These are phyloP conservation scores for Hydrolagus affinis DNA, from an alignment of 2,113 vertebrate species.

Conservation along the genomic window DNA sequence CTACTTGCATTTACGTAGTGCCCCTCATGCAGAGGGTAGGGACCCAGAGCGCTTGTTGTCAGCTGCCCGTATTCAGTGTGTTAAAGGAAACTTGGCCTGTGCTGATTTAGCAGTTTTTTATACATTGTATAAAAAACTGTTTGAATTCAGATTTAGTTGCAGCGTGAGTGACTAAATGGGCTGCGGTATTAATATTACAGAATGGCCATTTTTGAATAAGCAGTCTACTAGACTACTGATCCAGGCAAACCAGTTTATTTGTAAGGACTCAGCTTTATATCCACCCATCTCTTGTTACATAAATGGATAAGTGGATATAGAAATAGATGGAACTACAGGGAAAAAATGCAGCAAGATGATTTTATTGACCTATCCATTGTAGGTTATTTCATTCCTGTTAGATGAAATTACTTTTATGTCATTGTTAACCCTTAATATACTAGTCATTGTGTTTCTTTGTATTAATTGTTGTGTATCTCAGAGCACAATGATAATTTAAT, in stretches of 20 bases:
- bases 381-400: slow-evolving; percentile 15
- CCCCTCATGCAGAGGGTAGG: too few species aligned
- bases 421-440: slow-evolving; percentile 1
- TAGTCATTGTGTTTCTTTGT: background rate
- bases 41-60: too few species aligned
- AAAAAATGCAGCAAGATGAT: background rate
- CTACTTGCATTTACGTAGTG: too few species aligned
- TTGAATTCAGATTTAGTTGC: slow-evolving; percentile 14
- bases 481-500: background rate
- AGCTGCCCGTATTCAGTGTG: too few species aligned
- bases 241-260: slow-evolving; percentile 30
- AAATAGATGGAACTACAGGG: slow-evolving; percentile 8
- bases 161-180: background rate
- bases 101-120: background rate
- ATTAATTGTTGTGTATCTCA: background rate
- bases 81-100: too few species aligned
- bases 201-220: background rate
- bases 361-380: background rate
- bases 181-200: slow-evolving; percentile 11
- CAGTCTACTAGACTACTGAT: background rate
- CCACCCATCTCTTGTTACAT: slow-evolving; percentile 24
- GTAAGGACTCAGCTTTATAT: background rate
- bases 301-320: slow-evolving; percentile 1
- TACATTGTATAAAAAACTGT: background rate
- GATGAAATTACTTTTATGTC: background rate